Percentiles rank a stretch among this genome's conserved stretches.
These are phyloP conservation scores for Dyspetes luteomarginatus DNA, from an alignment of 2,888 invertebrate species.

Conservation along the genomic window DNA sequence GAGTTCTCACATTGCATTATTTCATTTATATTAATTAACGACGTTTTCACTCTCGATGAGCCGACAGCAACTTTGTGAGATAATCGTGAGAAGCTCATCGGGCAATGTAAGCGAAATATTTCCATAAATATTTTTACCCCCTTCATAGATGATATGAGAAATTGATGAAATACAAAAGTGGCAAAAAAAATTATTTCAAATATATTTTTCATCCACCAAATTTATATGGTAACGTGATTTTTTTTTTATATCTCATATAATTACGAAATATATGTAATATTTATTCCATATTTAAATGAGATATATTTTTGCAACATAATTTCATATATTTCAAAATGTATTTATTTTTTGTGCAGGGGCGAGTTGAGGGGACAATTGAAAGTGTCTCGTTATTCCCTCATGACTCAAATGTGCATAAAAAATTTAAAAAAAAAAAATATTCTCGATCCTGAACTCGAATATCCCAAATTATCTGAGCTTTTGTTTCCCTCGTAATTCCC, in stretches of 20 bases:
- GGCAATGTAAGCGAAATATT: slow-evolving; percentile 27
- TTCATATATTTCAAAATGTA: no score
- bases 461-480: background rate
- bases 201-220: no score
- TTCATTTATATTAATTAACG: slow-evolving; percentile 55
- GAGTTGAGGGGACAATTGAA: no score
- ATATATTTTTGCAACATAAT: no score
- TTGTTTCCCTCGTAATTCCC: background rate
- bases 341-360: no score
- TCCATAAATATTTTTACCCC: slow-evolving; percentile 25
- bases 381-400: no score
- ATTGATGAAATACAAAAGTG: background rate
- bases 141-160: background rate
- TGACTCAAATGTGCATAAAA: no score
- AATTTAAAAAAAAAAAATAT: no score
- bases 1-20: background rate
- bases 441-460: background rate
- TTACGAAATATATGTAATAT: no score
- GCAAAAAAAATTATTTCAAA: no score
- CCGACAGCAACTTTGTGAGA: background rate
- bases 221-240: background rate
- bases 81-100: slow-evolving; percentile 51
- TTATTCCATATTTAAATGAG: no score
- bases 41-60: slow-evolving; percentile 1
- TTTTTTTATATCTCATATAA: no score